Conservation (phyloP, 2,113 vertebrate species). For the Callospermophilus lateralis region DNA sequence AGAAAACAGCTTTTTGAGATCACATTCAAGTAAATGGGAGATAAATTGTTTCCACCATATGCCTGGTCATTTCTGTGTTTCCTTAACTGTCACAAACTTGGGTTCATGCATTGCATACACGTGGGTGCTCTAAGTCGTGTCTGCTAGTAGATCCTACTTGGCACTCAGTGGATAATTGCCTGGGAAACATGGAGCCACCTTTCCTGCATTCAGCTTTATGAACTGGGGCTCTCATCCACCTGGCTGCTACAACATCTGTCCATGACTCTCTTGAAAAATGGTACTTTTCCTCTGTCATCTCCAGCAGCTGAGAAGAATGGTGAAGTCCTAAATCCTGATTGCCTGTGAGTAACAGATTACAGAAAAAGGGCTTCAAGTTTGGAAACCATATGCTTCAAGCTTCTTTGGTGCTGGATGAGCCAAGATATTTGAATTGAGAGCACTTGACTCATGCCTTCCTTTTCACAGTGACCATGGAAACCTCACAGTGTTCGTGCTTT, state of each 20-base stretch:
- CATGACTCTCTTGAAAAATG: neutral
- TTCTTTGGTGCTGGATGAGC: neutral
- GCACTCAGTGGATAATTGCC: neutral
- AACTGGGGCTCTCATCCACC: neutral
- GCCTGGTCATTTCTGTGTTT: neutral
- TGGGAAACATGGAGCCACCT: neutral
- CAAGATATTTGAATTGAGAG: neutral
- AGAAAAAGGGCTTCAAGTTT: neutral
- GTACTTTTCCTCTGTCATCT: neutral
- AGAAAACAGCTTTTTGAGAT: neutral
- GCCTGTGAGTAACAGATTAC: neutral
- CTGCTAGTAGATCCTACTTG: too few relatives aligned
- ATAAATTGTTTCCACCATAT: neutral
- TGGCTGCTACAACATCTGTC: neutral
- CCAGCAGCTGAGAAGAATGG: neutral
- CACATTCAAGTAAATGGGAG: neutral
- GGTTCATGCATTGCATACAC: neutral
- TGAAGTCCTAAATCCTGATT: neutral
- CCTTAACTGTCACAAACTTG: neutral
- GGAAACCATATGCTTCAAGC: neutral
- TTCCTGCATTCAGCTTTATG: neutral
- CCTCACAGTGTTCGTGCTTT: neutral
- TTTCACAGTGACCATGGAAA: constrained; percentile 35
- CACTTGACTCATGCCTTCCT: neutral
- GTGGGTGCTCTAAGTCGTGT: neutral